Evolutionary conservation across 2,888 invertebrate species (phyloP), one percentile per base, ranked within the genome.

Genomic region (Geophilus truncorum): DNA sequence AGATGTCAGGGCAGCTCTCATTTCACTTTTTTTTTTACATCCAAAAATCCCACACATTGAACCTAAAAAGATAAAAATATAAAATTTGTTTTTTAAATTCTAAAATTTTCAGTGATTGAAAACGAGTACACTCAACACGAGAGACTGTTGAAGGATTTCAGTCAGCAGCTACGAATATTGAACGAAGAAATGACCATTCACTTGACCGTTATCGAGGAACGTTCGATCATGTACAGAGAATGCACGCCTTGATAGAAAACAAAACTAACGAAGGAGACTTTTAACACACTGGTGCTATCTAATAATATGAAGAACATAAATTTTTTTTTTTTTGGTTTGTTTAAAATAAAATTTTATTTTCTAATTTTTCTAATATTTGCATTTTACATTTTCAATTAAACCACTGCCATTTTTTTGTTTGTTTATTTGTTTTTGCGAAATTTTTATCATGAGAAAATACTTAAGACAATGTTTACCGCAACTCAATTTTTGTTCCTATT

Each of bases 71-170:
- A 15, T 18, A 15, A 21, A 15, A 70, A 70, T 15, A 76, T n/a
- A 3, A 28, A 25, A 9, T 76, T 23, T 76, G 7, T 5, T n/a
- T 76, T 76, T 76, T 25, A n/a, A n/a, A n/a, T 4, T 76, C 18
- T 77, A 51, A 3, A 51, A 28, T 76, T 79, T 76, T 10, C 80
- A 88, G 90, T 87, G 83, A 90, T 93, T 91, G 92, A 93, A 84
- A 89, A 89, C 82, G 90, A 92, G 78, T 92, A 93, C 85, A 90
- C 89, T 82, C 90, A 90, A 80, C 91, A 93, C 84, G 92, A 92
- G 84, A 89, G 89, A 79, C 89, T 89, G 81, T 87, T 94, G 78
- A 87, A 87, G 70, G 88, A 89, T 79, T 88, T 93, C 80, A 90
- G 91, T 84, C 87, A 87, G 0, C 88, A 90, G 81, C 90, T 94